Conservation (phyloP, 1,140 invertebrate genomes). For the Brachionus asplanchnoidis region DNA sequence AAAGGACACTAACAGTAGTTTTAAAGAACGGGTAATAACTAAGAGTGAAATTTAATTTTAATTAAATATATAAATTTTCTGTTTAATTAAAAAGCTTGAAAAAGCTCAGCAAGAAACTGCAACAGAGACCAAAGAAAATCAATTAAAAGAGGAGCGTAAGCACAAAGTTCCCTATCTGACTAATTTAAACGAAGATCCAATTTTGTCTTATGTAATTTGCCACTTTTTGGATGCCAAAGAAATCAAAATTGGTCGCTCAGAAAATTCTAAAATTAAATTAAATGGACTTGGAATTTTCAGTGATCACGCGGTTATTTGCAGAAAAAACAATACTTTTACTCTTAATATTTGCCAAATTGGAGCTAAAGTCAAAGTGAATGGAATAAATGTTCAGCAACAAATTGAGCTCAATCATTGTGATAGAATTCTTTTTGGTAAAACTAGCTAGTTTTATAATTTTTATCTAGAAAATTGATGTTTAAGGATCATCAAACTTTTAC, state of each 20-base stretch:
- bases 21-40: neutral
- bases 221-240: constrained; percentile 51
- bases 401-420: constrained; percentile 52
- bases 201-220: constrained; percentile 56
- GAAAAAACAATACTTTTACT: neutral
- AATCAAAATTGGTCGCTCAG: constrained; percentile 53
- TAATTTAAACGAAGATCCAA: constrained; percentile 58
- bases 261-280: constrained; percentile 52
- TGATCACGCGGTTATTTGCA: neutral
- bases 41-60: neutral
- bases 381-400: constrained; percentile 49
- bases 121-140: constrained; percentile 53
- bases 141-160: constrained; percentile 44
- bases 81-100: neutral
- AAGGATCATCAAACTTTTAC: constrained; percentile 55
- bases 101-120: constrained; percentile 44
- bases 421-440: constrained; percentile 54
- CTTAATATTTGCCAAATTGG: constrained; percentile 42
- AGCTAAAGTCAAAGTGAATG: constrained; percentile 56
- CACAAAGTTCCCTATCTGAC: constrained; percentile 50
- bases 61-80: neutral
- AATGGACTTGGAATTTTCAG: constrained; percentile 50
- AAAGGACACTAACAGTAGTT: constrained; percentile 44
- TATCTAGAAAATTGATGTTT: neutral
- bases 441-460: neutral